Conservation (phyloP, 92 coral and sea anemone genomes). For the Parazoanthus atlanticus region DNA sequence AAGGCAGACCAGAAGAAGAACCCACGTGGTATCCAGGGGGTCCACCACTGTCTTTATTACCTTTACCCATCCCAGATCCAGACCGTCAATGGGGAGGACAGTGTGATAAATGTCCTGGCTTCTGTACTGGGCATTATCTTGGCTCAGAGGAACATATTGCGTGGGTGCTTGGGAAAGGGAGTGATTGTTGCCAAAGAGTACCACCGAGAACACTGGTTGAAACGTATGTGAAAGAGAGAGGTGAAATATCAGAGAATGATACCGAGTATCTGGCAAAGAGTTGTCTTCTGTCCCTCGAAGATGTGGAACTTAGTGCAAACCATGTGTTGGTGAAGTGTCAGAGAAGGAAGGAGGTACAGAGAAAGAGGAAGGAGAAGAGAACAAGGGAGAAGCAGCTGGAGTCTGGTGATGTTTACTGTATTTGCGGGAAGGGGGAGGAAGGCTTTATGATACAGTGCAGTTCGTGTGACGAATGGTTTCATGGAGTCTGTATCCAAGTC, state of each 20-base stretch:
- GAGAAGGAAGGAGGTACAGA: conserved; percentile 28
- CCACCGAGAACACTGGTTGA: conserved; percentile 39
- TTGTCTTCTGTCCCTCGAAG: conserved; percentile 36
- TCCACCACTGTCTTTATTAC: conserved; percentile 52
- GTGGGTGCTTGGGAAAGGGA: conserved; percentile 32
- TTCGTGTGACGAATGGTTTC: conserved; percentile 37
- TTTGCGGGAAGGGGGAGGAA: conserved; percentile 45
- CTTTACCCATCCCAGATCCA: conserved; percentile 48
- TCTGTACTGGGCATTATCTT: conserved; percentile 54
- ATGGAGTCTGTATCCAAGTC: conserved; percentile 25
- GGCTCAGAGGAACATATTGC: conserved; percentile 41
- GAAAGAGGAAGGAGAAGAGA: conserved; percentile 23
- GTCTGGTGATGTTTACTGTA: conserved; percentile 25
- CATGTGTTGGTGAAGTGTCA: conserved; percentile 3
- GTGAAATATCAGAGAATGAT: conserved; percentile 6
- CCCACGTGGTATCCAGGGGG: conserved; percentile 54
- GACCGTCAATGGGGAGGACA: conserved; percentile 43
- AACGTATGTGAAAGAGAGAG: conserved; percentile 22
- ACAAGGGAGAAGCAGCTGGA: not conserved
- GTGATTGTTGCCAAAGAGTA: conserved; percentile 18
- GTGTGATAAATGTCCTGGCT: conserved; percentile 31
- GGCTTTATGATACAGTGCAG: conserved; percentile 18
- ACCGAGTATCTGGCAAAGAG: conserved; percentile 26
- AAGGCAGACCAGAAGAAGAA: conserved; percentile 51
- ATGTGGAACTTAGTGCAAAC: conserved; percentile 31